Evolutionary conservation across 1,140 invertebrate species (phyloP), one percentile per base, ranked within the genome.

Genomic region (Listronotus bonariensis): DNA sequence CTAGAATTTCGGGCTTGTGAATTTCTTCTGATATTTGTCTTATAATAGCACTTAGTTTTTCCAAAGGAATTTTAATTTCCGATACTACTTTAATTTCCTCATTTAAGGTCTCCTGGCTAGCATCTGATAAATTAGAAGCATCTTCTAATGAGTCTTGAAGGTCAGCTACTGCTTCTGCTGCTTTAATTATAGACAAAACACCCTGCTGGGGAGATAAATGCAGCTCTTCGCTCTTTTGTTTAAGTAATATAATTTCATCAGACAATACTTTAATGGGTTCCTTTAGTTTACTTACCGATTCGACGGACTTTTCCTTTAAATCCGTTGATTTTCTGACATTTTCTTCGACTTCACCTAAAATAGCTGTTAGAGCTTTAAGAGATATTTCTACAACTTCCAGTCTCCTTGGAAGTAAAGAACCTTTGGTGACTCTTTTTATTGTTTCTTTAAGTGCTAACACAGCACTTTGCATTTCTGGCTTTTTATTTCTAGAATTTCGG

Each of bases 361-460:
- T 52, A 11, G 40, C 57, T 20, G 8, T 26, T 10, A 68, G 18
- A 40, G 38, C 52, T 55, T 68, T 55, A 10, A 68, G 46, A 11
- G 68, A 51, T 52, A 36, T 8, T 45, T 51, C 49, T 11, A 61
- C 49, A 10, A 36, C 17, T 49, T 62, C 12, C 8, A 62, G 7
- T n/a, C 6, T 26, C 31, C 57, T 55, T 1, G 51, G 10, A 57
- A 61, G 49, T 6, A 49, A 51, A 11, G 46, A 18, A 18, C 14
- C 3, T 49, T 55, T 32, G 6, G 51, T 12, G 1, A 65, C 45
- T 45, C 36, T 69, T n/a, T 61, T 52, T 7, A 71, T 48, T 51
- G 36, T 42, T 45, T 60, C 31, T 66, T 71, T 71, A 15, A 68
- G 8, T 9, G 34, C 34, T 14, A 52, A 10, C 14, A 68, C 38